phyloP scores from a whole-genome alignment of 1,140 invertebrate species.

The Teleopsis dalmanni region DNA sequence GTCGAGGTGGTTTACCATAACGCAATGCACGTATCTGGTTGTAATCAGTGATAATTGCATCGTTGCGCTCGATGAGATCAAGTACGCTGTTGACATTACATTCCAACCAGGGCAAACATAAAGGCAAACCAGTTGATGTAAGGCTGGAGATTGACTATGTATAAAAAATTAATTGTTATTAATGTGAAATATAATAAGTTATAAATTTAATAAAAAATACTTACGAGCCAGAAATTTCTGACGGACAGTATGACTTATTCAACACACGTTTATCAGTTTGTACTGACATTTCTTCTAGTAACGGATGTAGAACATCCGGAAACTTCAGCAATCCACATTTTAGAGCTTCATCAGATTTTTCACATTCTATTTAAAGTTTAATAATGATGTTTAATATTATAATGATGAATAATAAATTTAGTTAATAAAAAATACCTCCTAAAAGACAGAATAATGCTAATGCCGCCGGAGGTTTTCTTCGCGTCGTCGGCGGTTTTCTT shows the following conservation, averaged over 20 bases:
- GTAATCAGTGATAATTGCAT: conserved; percentile 55
- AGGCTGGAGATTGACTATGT: conserved; percentile 55
- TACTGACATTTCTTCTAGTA: conserved; percentile 72
- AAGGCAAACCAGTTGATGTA: conserved; percentile 63
- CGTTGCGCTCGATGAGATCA: conserved; percentile 59
- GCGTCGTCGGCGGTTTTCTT: too few species aligned
- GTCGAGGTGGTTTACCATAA: conserved; percentile 53
- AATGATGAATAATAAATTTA: too few species aligned
- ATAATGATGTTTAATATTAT: too few species aligned
- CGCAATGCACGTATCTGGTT: conserved; percentile 51
- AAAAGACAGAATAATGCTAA: conserved; percentile 61
- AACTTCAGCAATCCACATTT: conserved; percentile 78
- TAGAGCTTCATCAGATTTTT: conserved; percentile 56
- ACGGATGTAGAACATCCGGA: conserved; percentile 63
- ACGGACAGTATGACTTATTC: conserved; percentile 47
- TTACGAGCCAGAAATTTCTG: conserved; percentile 34
- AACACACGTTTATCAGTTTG: conserved; percentile 59
- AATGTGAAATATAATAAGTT: neutral
- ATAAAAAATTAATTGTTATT: neutral
- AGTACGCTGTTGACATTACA: conserved; percentile 60
- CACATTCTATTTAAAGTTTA: too few species aligned
- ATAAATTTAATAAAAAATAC: neutral
- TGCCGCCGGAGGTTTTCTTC: conserved; percentile 64
- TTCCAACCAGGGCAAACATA: conserved; percentile 78
- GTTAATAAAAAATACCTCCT: too few species aligned